Evolutionary conservation across 2,113 vertebrate genomes (phyloP), one percentile per base, ranked within the genome.

Genomic region (Scopus umbretta): DNA sequence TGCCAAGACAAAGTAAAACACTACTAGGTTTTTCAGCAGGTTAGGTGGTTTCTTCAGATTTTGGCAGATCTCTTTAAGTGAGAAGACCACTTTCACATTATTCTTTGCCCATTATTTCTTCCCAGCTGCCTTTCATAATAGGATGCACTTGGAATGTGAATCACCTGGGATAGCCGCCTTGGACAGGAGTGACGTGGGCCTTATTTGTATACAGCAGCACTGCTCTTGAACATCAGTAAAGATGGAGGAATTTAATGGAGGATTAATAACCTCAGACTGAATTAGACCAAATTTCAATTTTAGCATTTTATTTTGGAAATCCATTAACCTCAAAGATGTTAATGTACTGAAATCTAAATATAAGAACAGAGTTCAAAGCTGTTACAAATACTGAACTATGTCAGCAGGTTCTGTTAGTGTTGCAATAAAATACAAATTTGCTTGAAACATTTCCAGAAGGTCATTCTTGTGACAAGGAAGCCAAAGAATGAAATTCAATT

Each of bases 271-370:
- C 36, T 81, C 55, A 74, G 65, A 43, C 10, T 49, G 10, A 92
- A 53, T 58, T 30, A 74, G 30, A 74, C 30, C 59, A 72, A 92
- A 79, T 53, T 65, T 78, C n/a, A 65, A 6, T 74, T 74, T 90
- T 78, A 85, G 27, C 61, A 42, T 93, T 85, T 96, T 71, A 66
- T 92, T 94, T 90, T 87, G 74, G 65, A 76, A 90, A 70, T 87
- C 49, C 70, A 53, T 88, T 90, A 93, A 81, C 70, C 85, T 79
- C 70, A 30, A 42, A 58, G 50, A 62, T 93, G 73, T 36, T 81
- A 81, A 96, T 71, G 65, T 58, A 45, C 66, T 49, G 56, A 81
- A 94, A 94, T 93, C 45, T 67, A 53, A 75, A 74, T 27, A 61
- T 7, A 49, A 81, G 86, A 78, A 58, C 78, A 90, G 59, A 90